Evolutionary conservation across 2,113 vertebrate genomes (phyloP).

Genomic region (Hyla sarda): DNA sequence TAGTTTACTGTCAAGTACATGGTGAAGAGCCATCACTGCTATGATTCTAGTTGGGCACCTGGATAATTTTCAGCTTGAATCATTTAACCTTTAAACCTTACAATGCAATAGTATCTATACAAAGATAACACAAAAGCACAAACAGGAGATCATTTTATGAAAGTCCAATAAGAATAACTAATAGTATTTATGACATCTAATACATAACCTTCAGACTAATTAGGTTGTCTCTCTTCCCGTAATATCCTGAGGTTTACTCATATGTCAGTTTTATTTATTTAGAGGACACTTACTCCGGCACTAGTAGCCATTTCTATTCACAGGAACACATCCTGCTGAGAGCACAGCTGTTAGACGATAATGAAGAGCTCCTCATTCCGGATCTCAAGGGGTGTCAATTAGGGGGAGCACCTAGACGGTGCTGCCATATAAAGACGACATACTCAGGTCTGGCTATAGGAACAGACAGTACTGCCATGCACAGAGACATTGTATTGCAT

Average conservation of each 20-base stretch:
- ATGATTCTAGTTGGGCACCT: too few species aligned
- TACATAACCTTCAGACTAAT: slow-evolving; percentile 22
- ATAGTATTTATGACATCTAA: slow-evolving; percentile 64
- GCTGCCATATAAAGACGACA: slow-evolving; percentile 61
- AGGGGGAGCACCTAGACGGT: slow-evolving; percentile 64
- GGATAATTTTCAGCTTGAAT: neutral
- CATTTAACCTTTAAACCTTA: neutral
- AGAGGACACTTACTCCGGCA: slow-evolving; percentile 66
- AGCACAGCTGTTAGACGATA: slow-evolving; percentile 73
- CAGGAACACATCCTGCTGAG: slow-evolving; percentile 74
- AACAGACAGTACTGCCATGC: slow-evolving; percentile 51
- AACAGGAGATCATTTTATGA: neutral
- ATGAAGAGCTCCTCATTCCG: slow-evolving; percentile 64
- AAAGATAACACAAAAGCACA: neutral
- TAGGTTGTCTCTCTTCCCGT: slow-evolving; percentile 59
- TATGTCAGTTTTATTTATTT: slow-evolving; percentile 69
- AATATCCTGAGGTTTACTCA: slow-evolving; percentile 62
- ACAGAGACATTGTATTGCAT: too few species aligned
- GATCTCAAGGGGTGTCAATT: slow-evolving; percentile 71
- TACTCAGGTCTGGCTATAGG: slow-evolving; percentile 53
- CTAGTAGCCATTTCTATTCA: slow-evolving; percentile 72
- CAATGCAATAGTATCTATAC: neutral
- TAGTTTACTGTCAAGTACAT: too few species aligned
- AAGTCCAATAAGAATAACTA: slow-evolving; percentile 58
- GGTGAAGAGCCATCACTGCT: too few species aligned